Evolutionary conservation across 1,140 invertebrate genomes (phyloP), one percentile per base, ranked within the genome.

Genomic region (Mycetomoellerius zeteki): DNA sequence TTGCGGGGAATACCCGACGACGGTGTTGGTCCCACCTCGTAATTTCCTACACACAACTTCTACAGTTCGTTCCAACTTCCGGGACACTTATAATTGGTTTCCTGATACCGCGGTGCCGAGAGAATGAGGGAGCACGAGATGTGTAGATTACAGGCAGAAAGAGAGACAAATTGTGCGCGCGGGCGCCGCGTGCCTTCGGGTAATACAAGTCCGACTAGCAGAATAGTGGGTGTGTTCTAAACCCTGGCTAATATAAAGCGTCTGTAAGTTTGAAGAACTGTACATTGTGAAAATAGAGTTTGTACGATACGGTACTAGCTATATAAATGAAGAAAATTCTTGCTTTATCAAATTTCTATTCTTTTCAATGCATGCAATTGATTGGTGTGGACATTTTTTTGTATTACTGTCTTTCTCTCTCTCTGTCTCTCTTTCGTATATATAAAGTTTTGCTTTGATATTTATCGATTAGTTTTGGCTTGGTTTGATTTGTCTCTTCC

Each of bases 71-170:
- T 89, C 89, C 80, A 93, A 93, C 92, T 93, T 93, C 88, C 87
- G 86, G 90, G 90, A 91, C 89, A 93, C 92, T 93, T 93, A 93
- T 93, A 93, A 93, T 93, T 93, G 93, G 90, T 93, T 93, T 93
- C 93, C 87, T 89, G 89, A 84, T 84, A 84, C 69, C 72, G 84
- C n/a, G 89, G 56, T 52, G 47, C 65, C 65, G 76, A 73, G 75
- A 71, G 72, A 88, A 85, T 86, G 76, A 73, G n/a, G 85, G 77
- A 86, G 62, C 60, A 87, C 71, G 84, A 67, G 65, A 56, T 64
- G 75, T 60, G 58, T 60, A 87, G 88, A 89, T 87, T 88, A 85
- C 81, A 52, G 50, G 21, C 47, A 73, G 52, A 69, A 75, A 75
- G 47, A 75, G 80, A 75, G 80, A 84, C 69, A 60, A 84, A 84